Evolutionary conservation across 92 coral and sea anemone species (phyloP).

Genomic region (Phymanthus crucifer): DNA sequence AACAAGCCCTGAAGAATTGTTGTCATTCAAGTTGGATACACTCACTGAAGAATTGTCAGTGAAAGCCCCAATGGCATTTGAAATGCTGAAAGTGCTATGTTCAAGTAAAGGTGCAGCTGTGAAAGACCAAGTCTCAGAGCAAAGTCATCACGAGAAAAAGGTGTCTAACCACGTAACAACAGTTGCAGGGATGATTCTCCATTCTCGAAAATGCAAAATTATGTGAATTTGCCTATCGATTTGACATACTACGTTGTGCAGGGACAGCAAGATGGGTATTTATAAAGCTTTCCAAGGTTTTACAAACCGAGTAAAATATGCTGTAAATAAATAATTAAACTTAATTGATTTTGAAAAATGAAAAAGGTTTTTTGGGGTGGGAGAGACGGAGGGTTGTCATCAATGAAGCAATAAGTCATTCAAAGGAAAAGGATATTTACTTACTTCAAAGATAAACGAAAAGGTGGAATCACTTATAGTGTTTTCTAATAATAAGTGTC

Average conservation of each 20-base stretch:
- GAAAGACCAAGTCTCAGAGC: neutral
- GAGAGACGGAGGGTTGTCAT: neutral
- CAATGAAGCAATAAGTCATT: too few species aligned
- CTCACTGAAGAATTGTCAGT: slow-evolving; percentile 2
- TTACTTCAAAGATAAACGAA: too few species aligned
- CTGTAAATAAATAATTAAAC: neutral
- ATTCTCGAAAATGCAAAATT: slow-evolving; percentile 6
- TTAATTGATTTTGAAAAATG: neutral
- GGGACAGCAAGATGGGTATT: slow-evolving; percentile 5
- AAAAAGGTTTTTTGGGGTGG: neutral
- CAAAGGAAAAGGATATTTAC: too few species aligned
- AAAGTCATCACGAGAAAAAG: slow-evolving; percentile 3
- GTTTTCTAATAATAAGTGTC: too few species aligned
- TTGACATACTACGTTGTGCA: neutral
- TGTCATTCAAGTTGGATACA: slow-evolving; percentile 1
- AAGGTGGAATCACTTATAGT: too few species aligned
- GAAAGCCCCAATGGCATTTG: neutral
- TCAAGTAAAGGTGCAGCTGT: neutral
- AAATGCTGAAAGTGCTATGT: neutral
- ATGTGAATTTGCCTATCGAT: neutral
- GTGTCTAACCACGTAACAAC: neutral
- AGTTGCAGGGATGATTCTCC: slow-evolving; percentile 11
- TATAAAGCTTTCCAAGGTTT: neutral
- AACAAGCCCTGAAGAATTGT: slow-evolving; percentile 2
- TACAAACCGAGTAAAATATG: neutral